Conservation (phyloP, 2,113 vertebrate genomes). For the Phaethon lepturus region DNA sequence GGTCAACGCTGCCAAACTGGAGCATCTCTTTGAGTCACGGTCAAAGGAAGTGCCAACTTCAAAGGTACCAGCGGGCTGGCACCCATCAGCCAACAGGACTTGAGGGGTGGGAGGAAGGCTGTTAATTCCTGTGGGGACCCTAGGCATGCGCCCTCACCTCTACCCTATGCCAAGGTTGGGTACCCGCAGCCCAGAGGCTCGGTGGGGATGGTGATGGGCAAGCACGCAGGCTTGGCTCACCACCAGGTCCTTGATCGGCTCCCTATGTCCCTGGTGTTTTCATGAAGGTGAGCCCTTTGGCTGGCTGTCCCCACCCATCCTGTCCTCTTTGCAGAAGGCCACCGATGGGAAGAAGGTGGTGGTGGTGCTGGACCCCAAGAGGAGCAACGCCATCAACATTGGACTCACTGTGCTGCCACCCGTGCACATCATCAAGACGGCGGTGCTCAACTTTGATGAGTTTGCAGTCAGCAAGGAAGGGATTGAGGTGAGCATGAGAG, state of each 20-base stretch:
- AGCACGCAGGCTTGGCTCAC: background rate
- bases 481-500: slow-evolving; percentile 84
- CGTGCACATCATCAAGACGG: slow-evolving; percentile 91
- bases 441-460: slow-evolving; percentile 93
- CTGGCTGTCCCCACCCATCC: background rate
- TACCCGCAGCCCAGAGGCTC: background rate
- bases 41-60: slow-evolving; percentile 85
- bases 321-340: slow-evolving; percentile 81
- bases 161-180: background rate
- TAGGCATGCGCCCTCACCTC: background rate
- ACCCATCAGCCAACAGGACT: background rate
- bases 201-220: background rate
- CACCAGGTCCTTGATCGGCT: background rate
- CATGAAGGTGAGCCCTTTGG: background rate
- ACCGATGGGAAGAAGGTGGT: slow-evolving; percentile 83
- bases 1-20: slow-evolving; percentile 85
- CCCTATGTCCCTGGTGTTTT: rapidly evolving
- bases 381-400: slow-evolving; percentile 96
- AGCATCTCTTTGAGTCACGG: slow-evolving; percentile 94
- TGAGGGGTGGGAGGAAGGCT: background rate
- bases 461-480: slow-evolving; percentile 96
- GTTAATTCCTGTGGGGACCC: background rate
- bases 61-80: slow-evolving; percentile 79
- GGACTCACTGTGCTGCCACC: slow-evolving; percentile 92
- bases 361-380: slow-evolving; percentile 89